Evolutionary conservation across 2,797 vertebrate genomes (phyloP), one percentile per base, ranked within the genome.

Genomic region (Tadarida brasiliensis): DNA sequence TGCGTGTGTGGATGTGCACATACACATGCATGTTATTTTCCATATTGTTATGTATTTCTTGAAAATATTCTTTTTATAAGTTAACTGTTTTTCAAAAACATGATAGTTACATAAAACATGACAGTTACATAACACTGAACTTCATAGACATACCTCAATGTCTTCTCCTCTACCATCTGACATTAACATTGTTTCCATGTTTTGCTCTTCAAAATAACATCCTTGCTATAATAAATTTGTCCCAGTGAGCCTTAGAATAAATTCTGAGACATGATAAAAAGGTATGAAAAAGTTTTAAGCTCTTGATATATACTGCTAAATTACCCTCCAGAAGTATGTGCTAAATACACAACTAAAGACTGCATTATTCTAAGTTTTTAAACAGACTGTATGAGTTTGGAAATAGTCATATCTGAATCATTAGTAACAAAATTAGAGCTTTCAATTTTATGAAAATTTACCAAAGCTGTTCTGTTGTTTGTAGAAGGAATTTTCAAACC

Each of bases 401-500:
- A 70, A 98, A 33, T 39, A 98, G 97, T 1, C 99, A 98, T 98
- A 88, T 5, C 89, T 94, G 63, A 7, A 24, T 68, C 44, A 73
- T 93, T 67, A 74, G 90, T n/a, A 80, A 44, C 70, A 94, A 49
- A 47, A 94, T 11, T 77, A 77, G 82, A 59, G 10, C 88, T 14
- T 81, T 94, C 81, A 81, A 7, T 81, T 89, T 98, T 22, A 74
- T 57, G 33, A 92, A 96, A 95, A 87, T 70, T 88, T 68, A 97
- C 78, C 97, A 97, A 91, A 33, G 67, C 57, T 7, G 63, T 35
- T 22, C 3, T 68, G 0, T 96, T 97, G 59, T 96, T 95, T 97
- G 98, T 98, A 92, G 91, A 96, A 94, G 98, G 98, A 39, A 98
- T 97, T 92, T 99, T 99, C 92, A 99, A 97, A 47, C 99, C 99